Base-by-base conservation (phyloP, 2,888 invertebrate genomes). In the Chromoteleia sp. region DNA sequence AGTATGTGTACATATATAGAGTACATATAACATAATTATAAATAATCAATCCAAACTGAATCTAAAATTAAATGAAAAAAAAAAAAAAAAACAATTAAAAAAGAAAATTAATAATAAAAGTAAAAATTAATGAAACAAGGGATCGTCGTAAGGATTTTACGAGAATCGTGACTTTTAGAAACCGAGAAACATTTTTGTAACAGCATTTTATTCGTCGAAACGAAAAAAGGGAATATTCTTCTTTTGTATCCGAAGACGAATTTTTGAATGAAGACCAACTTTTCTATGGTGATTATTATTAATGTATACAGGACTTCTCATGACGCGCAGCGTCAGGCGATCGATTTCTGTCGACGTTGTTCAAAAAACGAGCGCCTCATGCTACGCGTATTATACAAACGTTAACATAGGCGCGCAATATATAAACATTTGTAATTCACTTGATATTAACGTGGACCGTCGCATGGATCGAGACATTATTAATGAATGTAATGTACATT, bases 401-500 rank as follows among this genome's bases (percentile, higher is more conserved):
- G 67, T 79, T 68, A 68, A 83, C 77, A 71, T 80, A 81, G 77
- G 41, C 71, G 78, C 77, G 81, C 80, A 74, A 83, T 76, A 71
- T 75, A 76, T 80, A 71, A 82, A 78, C 76, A 83, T 88, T 87
- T 88, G 87, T 88, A 88, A 87, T 86, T 87, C 86, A 87, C 83
- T 86, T 84, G 84, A 87, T 88, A 87, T 86, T 86, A 85, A 85
- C 83, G 82, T 85, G 82, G 82, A 85, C 84, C 83, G 85, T 86
- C 85, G 86, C 85, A 88, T 82, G 86, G 83, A 85, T 83, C 86
- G 83, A 86, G 80, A 84, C 81, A 41, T 71, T 43, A 88, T 89
- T 87, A 88, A 90, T 90, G 88, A 90, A 90, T 88, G 87, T 90
- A 90, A 89, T 90, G 89, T 90, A 89, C 88, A 90, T 91, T 91